Percentiles rank a stretch among this genome's conserved stretches.
Evolutionary conservation across 1,140 invertebrate species (phyloP).

Genomic region (Oppia nitens): DNA sequence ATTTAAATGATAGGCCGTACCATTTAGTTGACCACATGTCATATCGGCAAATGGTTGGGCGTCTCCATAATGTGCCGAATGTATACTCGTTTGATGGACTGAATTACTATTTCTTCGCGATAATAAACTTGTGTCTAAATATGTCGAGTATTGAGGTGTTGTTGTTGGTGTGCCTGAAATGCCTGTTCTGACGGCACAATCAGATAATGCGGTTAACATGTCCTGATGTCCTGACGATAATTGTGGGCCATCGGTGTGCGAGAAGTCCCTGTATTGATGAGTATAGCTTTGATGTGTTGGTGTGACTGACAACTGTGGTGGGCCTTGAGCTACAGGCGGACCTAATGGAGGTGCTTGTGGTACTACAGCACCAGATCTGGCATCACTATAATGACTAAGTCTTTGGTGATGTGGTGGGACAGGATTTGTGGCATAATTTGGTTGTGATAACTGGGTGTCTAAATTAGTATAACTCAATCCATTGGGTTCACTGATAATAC

Average conservation of each 20-base stretch:
- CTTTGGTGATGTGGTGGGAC: constrained; percentile 6
- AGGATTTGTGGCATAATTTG: constrained; percentile 1
- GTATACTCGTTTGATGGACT: background rate
- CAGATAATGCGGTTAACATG: constrained; percentile 1
- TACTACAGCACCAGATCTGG: background rate
- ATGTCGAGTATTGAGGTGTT: background rate
- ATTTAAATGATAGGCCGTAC: constrained; percentile 12
- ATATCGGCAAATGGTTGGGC: constrained; percentile 6
- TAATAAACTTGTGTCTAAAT: constrained; percentile 5
- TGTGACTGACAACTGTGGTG: background rate
- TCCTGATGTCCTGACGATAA: constrained; percentile 1
- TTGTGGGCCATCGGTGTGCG: background rate
- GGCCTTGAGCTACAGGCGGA: background rate
- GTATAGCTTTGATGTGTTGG: background rate
- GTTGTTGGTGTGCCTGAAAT: background rate
- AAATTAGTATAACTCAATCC: constrained; percentile 76
- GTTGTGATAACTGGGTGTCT: constrained; percentile 35
- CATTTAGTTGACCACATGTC: constrained; percentile 12
- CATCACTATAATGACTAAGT: constrained; percentile 3
- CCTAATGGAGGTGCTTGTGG: background rate
- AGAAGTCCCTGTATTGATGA: constrained; percentile 8
- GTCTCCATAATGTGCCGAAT: constrained; percentile 11
- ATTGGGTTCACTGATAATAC: constrained; percentile 60
- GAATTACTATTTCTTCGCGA: background rate
- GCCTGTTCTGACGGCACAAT: background rate